These are phyloP conservation scores for Clarias gariepinus DNA, from an alignment of 2,113 vertebrate species.

Conservation along the genomic window DNA sequence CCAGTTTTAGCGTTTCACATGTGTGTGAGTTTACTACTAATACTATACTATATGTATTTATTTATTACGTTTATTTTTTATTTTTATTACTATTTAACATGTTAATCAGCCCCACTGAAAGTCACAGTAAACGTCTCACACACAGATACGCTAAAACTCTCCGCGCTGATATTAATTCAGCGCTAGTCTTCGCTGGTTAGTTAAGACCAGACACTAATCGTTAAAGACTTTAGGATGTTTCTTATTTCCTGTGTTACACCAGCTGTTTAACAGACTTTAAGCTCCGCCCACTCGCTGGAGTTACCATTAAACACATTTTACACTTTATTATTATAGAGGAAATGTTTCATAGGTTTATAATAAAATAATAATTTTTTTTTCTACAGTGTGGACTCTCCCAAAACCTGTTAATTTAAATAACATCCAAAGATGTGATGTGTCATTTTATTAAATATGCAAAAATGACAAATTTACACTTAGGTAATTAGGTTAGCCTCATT, in stretches of 20 bases:
- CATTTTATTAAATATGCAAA: background rate
- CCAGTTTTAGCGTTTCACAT: background rate
- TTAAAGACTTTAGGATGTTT: too few species aligned
- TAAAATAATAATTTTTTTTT: background rate
- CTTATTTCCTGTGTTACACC: too few species aligned
- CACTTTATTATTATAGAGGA: too few species aligned
- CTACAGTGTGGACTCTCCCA: background rate
- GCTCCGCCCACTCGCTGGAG: background rate
- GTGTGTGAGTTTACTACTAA: background rate
- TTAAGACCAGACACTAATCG: background rate
- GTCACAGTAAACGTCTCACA: background rate
- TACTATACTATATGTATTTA: too few species aligned
- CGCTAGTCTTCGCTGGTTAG: background rate
- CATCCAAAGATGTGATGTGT: background rate
- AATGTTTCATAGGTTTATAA: background rate
- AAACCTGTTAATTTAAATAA: background rate
- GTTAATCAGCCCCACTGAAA: background rate
- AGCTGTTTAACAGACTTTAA: too few species aligned
- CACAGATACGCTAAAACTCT: background rate
- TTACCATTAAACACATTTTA: background rate
- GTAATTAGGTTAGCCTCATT: background rate
- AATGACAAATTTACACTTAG: background rate
- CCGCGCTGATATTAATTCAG: background rate
- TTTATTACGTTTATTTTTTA: background rate
- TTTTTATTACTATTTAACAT: background rate